Evolutionary conservation across 2,113 vertebrate genomes (phyloP).

Genomic region (Melospiza melodia): DNA sequence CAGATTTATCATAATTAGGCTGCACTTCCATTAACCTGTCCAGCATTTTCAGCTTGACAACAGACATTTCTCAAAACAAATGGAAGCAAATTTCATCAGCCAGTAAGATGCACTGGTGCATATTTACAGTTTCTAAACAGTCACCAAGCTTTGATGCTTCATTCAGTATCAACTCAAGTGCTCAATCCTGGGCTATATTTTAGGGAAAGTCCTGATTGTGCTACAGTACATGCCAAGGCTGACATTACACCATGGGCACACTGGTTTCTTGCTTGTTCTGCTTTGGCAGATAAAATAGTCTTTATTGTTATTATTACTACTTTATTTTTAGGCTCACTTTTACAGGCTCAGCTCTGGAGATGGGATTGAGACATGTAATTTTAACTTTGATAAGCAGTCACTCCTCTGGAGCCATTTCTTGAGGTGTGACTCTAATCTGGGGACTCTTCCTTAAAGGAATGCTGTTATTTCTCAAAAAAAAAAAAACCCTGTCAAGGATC

Average conservation of each 20-base stretch:
- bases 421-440: not conserved
- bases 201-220: not conserved
- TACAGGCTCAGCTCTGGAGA: not conserved
- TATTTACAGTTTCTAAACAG: not conserved
- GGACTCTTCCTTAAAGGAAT: not conserved
- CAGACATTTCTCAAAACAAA: not conserved
- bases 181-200: not conserved
- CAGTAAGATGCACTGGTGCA: not conserved
- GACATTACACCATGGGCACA: not conserved
- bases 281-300: not conserved
- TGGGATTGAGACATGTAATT: not conserved
- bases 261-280: not conserved
- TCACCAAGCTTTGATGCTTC: not conserved
- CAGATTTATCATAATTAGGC: not conserved
- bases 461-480: not conserved
- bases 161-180: not conserved
- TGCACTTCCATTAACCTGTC: not conserved
- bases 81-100: not conserved
- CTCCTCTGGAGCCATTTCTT: not conserved
- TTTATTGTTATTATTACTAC: not conserved
- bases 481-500: fast-evolving
- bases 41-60: not conserved
- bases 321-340: not conserved
- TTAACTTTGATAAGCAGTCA: not conserved
- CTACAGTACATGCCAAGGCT: not conserved